phyloP scores from a whole-genome alignment of 2,113 vertebrate species.

The Cebidichthys violaceus region DNA sequence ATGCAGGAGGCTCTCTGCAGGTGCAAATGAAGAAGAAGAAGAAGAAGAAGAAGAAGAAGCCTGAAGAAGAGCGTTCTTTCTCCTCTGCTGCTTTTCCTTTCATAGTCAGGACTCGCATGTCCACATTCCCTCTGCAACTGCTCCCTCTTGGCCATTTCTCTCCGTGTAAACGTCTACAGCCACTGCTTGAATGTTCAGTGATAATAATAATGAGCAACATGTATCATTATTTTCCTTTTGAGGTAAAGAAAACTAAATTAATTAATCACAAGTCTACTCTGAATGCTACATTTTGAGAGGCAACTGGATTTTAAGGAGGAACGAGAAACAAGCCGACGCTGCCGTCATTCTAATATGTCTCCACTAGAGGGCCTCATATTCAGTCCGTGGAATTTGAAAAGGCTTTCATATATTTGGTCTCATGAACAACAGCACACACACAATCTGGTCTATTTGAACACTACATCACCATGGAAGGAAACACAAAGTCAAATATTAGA shows the following conservation, averaged over 20 bases:
- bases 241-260: not conserved
- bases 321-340: not conserved
- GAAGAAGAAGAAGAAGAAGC: constrained; percentile 23
- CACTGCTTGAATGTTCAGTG: not conserved
- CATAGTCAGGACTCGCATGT: not conserved
- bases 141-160: not conserved
- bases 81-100: not conserved
- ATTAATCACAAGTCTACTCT: not conserved
- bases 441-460: not conserved
- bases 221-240: not conserved
- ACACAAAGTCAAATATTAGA: no score
- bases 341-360: not conserved
- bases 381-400: not conserved
- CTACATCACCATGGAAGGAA: not conserved
- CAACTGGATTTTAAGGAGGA: not conserved
- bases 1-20: constrained; percentile 81
- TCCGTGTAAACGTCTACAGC: not conserved
- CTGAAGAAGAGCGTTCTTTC: not conserved
- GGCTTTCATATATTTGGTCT: not conserved
- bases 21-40: constrained; percentile 78
- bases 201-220: not conserved
- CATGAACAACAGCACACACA: not conserved
- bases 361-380: constrained; percentile 21
- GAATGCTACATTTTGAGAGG: not conserved
- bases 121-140: constrained; percentile 34